phyloP scores from a whole-genome alignment of 64 coral and sea anemone species.

The Montipora cactus region DNA sequence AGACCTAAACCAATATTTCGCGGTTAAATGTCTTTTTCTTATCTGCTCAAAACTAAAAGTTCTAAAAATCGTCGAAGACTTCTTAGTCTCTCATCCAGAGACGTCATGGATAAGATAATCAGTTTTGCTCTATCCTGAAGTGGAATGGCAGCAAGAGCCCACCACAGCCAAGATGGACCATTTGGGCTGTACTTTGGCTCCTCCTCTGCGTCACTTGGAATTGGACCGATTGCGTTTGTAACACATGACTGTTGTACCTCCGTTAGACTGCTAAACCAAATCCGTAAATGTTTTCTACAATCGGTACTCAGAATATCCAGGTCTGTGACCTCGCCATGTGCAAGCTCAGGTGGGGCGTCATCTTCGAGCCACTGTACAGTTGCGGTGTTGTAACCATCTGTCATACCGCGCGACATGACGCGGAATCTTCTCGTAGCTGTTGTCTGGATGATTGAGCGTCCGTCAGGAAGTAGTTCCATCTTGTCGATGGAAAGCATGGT shows the following conservation, averaged over 20 bases:
- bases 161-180: conserved; percentile 88
- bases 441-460: conserved; percentile 87
- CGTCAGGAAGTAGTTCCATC: conserved; percentile 75
- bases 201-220: conserved; percentile 44
- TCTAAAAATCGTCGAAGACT: conserved; percentile 83
- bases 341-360: conserved; percentile 43
- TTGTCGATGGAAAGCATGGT: conserved; percentile 87
- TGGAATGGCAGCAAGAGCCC: conserved; percentile 85
- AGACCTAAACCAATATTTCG: not conserved
- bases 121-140: conserved; percentile 85
- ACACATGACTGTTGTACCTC: conserved; percentile 81
- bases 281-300: conserved; percentile 58
- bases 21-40: not conserved
- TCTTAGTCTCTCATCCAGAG: conserved; percentile 77
- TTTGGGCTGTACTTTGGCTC: not conserved
- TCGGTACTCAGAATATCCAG: conserved; percentile 46
- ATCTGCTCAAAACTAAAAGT: conserved; percentile 72
- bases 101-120: conserved; percentile 91
- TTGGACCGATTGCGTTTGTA: conserved; percentile 74
- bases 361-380: conserved; percentile 89
- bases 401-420: conserved; percentile 59
- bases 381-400: conserved; percentile 82
- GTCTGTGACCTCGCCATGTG: conserved; percentile 43
- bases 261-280: conserved; percentile 80
- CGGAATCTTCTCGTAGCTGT: conserved; percentile 78